Conservation (phyloP, 2,797 vertebrate genomes). For the Smutsia gigantea region DNA sequence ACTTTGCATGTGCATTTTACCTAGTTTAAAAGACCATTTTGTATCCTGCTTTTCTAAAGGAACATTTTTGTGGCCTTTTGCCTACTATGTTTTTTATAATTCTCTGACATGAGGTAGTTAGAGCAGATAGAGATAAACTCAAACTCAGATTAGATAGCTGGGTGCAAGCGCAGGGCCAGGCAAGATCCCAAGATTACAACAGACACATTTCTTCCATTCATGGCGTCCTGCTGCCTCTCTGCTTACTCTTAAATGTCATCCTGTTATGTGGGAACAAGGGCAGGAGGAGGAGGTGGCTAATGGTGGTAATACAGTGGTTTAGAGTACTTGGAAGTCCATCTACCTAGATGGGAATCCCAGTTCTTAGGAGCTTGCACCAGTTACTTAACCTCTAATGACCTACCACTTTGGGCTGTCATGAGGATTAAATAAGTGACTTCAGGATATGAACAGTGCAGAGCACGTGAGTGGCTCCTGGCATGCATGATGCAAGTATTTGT, state of each 20-base stretch:
- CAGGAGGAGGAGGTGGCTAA: background rate
- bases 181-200: background rate
- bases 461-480: accelerated
- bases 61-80: background rate
- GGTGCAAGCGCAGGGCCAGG: background rate
- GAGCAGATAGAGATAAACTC: background rate
- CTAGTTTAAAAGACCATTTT: background rate
- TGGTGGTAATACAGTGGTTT: background rate
- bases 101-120: background rate
- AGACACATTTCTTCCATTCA: background rate
- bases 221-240: background rate
- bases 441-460: background rate
- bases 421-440: background rate
- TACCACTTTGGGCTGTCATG: background rate
- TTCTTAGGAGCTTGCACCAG: background rate
- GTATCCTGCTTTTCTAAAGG: background rate
- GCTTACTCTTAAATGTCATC: background rate
- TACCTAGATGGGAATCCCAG: background rate
- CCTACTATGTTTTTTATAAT: background rate
- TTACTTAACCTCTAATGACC: background rate
- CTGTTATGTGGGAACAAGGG: background rate
- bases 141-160: background rate
- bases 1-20: background rate
- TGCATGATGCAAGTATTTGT: background rate
- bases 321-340: background rate